Conservation (phyloP, 1,140 invertebrate genomes). For the Anastrepha obliqua region DNA sequence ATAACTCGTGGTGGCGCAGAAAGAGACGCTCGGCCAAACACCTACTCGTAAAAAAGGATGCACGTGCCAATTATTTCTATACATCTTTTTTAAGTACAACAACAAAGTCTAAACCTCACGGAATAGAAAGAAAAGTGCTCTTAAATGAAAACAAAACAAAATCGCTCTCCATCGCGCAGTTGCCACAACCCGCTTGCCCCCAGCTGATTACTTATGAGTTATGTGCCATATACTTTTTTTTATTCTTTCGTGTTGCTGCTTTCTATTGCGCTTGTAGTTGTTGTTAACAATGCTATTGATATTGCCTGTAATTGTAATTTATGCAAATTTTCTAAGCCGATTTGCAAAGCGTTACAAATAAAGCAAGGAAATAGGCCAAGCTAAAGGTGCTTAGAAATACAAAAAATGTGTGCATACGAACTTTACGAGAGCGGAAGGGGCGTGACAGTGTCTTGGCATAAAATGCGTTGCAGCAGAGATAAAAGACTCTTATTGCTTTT, state of each 20-base stretch:
- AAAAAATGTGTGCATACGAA: neutral
- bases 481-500: neutral
- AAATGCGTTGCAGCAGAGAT: neutral
- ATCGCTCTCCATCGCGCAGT: neutral
- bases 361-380: neutral
- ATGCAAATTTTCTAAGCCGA: constrained; percentile 22
- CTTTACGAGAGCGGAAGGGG: neutral
- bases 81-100: too few relatives aligned
- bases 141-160: neutral
- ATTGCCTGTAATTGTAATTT: constrained; percentile 34
- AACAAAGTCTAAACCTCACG: too few relatives aligned
- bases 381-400: neutral
- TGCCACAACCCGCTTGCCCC: neutral
- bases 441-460: neutral
- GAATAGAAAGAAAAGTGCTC: too few relatives aligned
- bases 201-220: neutral
- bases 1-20: too few relatives aligned
- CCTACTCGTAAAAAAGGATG: too few relatives aligned
- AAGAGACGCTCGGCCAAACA: too few relatives aligned
- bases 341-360: neutral
- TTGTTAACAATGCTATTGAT: neutral
- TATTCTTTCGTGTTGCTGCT: neutral
- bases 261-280: neutral
- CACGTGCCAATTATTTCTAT: too few relatives aligned
- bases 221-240: neutral